These are phyloP conservation scores for Karalla daura DNA, from an alignment of 2,797 vertebrate genomes.

Conservation along the genomic window DNA sequence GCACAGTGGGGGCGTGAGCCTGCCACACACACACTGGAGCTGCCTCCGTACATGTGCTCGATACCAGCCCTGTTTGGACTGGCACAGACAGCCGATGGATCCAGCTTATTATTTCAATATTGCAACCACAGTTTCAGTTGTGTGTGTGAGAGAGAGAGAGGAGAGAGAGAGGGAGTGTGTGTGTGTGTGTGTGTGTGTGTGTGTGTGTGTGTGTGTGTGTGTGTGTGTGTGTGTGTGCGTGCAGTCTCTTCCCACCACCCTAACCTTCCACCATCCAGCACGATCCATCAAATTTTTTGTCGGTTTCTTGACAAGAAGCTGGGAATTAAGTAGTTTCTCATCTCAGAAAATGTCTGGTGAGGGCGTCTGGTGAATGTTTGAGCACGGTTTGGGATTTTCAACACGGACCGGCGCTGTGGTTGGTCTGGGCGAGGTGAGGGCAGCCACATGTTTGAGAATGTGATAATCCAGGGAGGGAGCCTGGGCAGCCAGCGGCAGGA, in stretches of 20 bases:
- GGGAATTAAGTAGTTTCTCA: slow-evolving; percentile 37
- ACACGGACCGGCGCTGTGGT: slow-evolving; percentile 39
- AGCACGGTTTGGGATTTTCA: slow-evolving; percentile 37
- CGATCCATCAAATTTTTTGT: slow-evolving; percentile 56
- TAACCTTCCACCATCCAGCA: slow-evolving; percentile 20
- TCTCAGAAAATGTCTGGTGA: slow-evolving; percentile 39
- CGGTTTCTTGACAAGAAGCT: slow-evolving; percentile 54
- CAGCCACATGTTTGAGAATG: slow-evolving; percentile 14
- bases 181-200: background rate
- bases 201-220: slow-evolving; percentile 13
- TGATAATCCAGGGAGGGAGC: slow-evolving; percentile 29
- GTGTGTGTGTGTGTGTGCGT: slow-evolving; percentile 15
- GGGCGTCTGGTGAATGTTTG: slow-evolving; percentile 57
- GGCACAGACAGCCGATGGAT: slow-evolving; percentile 61
- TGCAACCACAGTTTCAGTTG: slow-evolving; percentile 62
- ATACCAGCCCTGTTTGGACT: slow-evolving; percentile 69
- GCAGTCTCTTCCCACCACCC: slow-evolving; percentile 17
- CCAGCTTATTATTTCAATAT: slow-evolving; percentile 73
- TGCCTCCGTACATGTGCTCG: slow-evolving; percentile 42
- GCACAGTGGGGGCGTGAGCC: slow-evolving; percentile 59
- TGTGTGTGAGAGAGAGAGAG: too few relatives aligned
- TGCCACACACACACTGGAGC: slow-evolving; percentile 39
- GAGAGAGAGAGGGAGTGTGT: slow-evolving; percentile 22
- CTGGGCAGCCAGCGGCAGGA: slow-evolving; percentile 9
- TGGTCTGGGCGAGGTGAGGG: slow-evolving; percentile 38